Conservation (phyloP, 2,888 invertebrate genomes). For the Protonemura montana region DNA sequence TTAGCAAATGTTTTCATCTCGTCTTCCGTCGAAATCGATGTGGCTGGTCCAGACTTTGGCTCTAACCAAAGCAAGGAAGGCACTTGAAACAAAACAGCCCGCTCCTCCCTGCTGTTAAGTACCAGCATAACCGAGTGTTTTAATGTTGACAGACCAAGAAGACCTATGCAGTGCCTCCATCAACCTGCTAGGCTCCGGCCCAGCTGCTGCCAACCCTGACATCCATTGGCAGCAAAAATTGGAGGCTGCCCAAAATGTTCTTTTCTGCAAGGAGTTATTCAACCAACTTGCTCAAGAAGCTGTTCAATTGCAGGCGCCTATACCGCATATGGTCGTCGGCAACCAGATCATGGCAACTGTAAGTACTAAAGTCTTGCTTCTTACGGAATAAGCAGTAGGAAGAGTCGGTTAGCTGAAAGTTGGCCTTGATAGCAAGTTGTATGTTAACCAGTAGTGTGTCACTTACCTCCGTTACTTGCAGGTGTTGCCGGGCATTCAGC, state of each 20-base stretch:
- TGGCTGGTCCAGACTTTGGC: no score
- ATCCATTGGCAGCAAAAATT: constrained; percentile 94
- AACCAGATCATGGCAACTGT: constrained; percentile 97
- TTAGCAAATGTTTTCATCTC: no score
- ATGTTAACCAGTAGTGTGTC: neutral
- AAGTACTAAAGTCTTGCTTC: no score
- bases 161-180: constrained; percentile 86
- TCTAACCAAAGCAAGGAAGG: no score
- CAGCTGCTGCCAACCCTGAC: constrained; percentile 75
- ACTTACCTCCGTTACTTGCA: constrained; percentile 54
- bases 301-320: constrained; percentile 89
- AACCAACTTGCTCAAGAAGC: constrained; percentile 94
- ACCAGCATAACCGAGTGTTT: constrained; percentile 18
- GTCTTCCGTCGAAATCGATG: neutral
- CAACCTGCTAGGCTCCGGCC: constrained; percentile 78
- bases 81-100: no score
- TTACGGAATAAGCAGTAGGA: no score
- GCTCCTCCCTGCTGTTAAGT: no score
- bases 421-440: no score
- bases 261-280: constrained; percentile 96
- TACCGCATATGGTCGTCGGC: constrained; percentile 96
- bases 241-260: constrained; percentile 96
- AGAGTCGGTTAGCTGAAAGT: no score
- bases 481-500: constrained; percentile 91
- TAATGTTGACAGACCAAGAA: constrained; percentile 75